Conservation (phyloP, 1,140 invertebrate genomes). For the Tetragonula clypearis region DNA sequence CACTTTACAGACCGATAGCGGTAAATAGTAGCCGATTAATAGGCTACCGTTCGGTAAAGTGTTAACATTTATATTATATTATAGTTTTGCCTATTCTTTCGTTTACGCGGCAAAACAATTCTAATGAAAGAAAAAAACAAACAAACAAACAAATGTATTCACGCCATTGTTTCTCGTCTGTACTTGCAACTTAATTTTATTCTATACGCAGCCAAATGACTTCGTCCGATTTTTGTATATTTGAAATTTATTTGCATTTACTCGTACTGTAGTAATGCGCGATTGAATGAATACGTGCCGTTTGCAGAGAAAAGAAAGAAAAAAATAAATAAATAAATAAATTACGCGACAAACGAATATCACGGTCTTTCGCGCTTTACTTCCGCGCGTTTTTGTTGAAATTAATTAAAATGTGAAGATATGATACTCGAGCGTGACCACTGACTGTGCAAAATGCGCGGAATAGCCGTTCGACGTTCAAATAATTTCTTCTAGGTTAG, state of each 20-base stretch:
- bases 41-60: too few species aligned
- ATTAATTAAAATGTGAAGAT: constrained; percentile 9
- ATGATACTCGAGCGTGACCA: neutral
- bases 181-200: neutral
- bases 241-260: neutral
- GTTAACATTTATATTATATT: too few species aligned
- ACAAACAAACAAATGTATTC: neutral
- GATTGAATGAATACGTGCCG: neutral
- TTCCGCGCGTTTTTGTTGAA: constrained; percentile 1
- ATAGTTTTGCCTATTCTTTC: neutral
- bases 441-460: neutral
- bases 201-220: neutral
- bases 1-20: too few species aligned
- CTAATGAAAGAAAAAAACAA: neutral
- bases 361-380: neutral
- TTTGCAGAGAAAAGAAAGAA: neutral
- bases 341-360: constrained; percentile 36
- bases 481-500: constrained; percentile 40
- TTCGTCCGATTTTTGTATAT: neutral
- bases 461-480: neutral
- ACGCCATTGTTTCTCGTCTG: neutral
- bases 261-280: neutral
- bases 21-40: too few species aligned
- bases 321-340: too few species aligned
- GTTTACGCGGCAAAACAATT: neutral